Evolutionary conservation across 1,140 invertebrate species (phyloP).

Genomic region (Trichogramma pretiosum): DNA sequence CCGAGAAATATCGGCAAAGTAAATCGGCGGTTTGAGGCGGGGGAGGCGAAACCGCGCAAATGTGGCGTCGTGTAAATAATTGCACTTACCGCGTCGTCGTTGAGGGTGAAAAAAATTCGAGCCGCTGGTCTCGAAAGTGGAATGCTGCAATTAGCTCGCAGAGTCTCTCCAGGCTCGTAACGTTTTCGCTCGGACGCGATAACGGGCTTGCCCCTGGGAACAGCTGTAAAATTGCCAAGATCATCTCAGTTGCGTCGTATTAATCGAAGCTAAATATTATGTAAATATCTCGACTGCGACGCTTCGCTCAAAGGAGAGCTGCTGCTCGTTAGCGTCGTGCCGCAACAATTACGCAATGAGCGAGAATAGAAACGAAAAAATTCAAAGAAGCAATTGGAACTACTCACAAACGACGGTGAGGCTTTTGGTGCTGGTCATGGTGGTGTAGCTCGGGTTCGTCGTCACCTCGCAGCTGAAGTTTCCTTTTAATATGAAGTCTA

Average conservation of each 20-base stretch:
- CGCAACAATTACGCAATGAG: too few relatives aligned
- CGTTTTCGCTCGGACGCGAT: conserved; percentile 54
- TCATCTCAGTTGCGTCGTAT: too few relatives aligned
- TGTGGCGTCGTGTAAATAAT: too few relatives aligned
- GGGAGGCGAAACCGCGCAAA: too few relatives aligned
- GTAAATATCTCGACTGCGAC: too few relatives aligned
- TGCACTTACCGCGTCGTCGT: conserved; percentile 63
- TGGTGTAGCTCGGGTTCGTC: conserved; percentile 68
- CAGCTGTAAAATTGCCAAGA: too few relatives aligned
- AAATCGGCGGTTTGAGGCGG: too few relatives aligned
- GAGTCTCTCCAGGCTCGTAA: conserved; percentile 63
- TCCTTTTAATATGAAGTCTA: conserved; percentile 64
- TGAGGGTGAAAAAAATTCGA: conserved; percentile 61
- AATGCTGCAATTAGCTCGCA: conserved; percentile 71
- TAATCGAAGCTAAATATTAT: too few relatives aligned
- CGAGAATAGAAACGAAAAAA: not conserved
- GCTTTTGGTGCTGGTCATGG: conserved; percentile 52
- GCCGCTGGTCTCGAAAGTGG: conserved; percentile 59
- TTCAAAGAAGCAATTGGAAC: too few relatives aligned
- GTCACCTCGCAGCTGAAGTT: conserved; percentile 81
- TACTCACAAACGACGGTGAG: conserved; percentile 70
- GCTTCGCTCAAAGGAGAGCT: too few relatives aligned
- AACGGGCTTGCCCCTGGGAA: conserved; percentile 34
- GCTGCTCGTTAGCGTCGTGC: too few relatives aligned
- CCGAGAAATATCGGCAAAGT: too few relatives aligned